phyloP scores from a whole-genome alignment of 1,140 invertebrate species.

The Idris sp. region DNA sequence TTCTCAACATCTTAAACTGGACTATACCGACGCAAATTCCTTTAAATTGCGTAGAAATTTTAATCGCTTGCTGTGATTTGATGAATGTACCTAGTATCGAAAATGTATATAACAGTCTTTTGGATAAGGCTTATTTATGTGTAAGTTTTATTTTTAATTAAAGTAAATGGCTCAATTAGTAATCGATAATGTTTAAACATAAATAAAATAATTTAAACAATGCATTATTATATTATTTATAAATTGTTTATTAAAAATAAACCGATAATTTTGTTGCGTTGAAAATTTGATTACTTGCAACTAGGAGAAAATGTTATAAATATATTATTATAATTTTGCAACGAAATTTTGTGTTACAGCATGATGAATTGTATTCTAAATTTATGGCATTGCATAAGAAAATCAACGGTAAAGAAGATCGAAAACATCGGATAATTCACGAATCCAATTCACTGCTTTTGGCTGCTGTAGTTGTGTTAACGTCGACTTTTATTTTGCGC shows the following conservation, averaged over 20 bases:
- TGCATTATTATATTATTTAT: slow-evolving; percentile 16
- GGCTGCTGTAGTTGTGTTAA: slow-evolving; percentile 61
- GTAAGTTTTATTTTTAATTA: too few species aligned
- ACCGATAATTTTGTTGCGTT: too few species aligned
- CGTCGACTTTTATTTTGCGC: slow-evolving; percentile 49
- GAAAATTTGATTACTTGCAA: too few species aligned
- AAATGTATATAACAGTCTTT: too few species aligned
- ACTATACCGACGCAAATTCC: slow-evolving; percentile 65
- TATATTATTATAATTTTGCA: too few species aligned
- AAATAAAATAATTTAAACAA: not conserved
- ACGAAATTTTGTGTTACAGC: too few species aligned
- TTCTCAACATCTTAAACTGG: slow-evolving; percentile 66
- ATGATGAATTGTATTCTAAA: slow-evolving; percentile 56
- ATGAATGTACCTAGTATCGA: too few species aligned
- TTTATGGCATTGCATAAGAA: slow-evolving; percentile 41
- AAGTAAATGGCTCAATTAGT: not conserved
- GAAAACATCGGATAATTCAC: slow-evolving; percentile 29
- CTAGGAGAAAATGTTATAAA: too few species aligned
- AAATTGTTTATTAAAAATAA: too few species aligned
- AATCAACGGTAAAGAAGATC: slow-evolving; percentile 12
- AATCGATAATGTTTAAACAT: slow-evolving; percentile 2
- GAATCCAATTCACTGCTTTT: slow-evolving; percentile 60
- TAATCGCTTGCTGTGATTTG: too few species aligned
- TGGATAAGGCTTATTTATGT: too few species aligned
- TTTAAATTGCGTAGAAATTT: slow-evolving; percentile 64